These are phyloP conservation scores for Brenthis hecate DNA, from an alignment of 2,888 invertebrate species.

Conservation along the genomic window DNA sequence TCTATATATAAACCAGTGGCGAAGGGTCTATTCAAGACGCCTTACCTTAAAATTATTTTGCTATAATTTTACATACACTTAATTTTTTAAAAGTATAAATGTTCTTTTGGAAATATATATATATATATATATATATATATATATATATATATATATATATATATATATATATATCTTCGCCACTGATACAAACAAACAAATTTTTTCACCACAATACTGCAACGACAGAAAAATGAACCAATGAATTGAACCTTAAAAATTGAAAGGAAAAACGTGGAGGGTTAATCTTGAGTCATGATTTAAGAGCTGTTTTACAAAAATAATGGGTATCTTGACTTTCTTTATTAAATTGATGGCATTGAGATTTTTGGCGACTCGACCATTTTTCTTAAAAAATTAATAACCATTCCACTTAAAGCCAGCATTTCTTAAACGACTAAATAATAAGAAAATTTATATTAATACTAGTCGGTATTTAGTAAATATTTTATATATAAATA, in stretches of 20 bases:
- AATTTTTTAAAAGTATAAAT: too few relatives aligned
- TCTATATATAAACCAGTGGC: too few relatives aligned
- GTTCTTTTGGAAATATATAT: too few relatives aligned
- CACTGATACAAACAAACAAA: too few relatives aligned
- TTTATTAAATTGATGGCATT: constrained; percentile 54
- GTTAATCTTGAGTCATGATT: constrained; percentile 45
- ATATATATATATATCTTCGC: too few relatives aligned
- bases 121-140: too few relatives aligned
- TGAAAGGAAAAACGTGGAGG: constrained; percentile 37
- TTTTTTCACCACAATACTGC: too few relatives aligned
- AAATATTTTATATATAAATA: too few relatives aligned
- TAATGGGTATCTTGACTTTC: constrained; percentile 50
- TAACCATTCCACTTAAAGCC: constrained; percentile 46
- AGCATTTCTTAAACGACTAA: constrained; percentile 34
- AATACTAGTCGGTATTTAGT: neutral
- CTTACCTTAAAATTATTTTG: too few relatives aligned
- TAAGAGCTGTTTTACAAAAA: constrained; percentile 48
- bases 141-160: too few relatives aligned
- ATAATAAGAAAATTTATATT: constrained; percentile 21
- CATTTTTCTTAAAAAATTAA: constrained; percentile 44
- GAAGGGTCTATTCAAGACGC: too few relatives aligned
- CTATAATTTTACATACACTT: too few relatives aligned
- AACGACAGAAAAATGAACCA: neutral
- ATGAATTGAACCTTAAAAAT: constrained; percentile 36
- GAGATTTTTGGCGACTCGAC: constrained; percentile 44